These are phyloP conservation scores for Falcaria lacertinaria DNA, from an alignment of 2,888 invertebrate genomes.

Conservation along the genomic window DNA sequence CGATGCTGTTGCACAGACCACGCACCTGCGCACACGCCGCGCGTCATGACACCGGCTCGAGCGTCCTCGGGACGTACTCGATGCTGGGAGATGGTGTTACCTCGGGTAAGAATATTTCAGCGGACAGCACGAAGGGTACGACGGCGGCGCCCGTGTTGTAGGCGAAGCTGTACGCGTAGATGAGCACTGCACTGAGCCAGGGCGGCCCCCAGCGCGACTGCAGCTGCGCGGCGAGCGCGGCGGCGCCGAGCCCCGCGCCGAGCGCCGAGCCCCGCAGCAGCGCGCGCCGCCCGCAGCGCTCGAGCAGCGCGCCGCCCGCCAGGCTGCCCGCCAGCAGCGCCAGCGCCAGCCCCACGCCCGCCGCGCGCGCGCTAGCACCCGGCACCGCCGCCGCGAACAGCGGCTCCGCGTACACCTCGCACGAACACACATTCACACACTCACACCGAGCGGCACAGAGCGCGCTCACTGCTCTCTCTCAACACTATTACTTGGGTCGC, in stretches of 20 bases:
- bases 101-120: constrained; percentile 71
- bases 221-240: constrained; percentile 47
- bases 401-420: constrained; percentile 50
- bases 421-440: too few species aligned
- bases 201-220: constrained; percentile 48
- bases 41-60: too few species aligned
- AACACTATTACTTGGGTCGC: too few species aligned
- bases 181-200: constrained; percentile 50
- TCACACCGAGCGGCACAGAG: too few species aligned
- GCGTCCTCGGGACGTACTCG: too few species aligned
- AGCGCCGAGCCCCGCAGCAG: constrained; percentile 41
- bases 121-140: constrained; percentile 63
- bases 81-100: constrained; percentile 29
- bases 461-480: too few species aligned
- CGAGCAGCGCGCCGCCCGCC: constrained; percentile 35
- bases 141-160: constrained; percentile 67
- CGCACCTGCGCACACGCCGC: constrained; percentile 51
- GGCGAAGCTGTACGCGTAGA: constrained; percentile 54
- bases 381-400: constrained; percentile 57
- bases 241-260: constrained; percentile 39
- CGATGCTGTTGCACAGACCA: constrained; percentile 49
- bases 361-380: constrained; percentile 45
- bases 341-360: too few species aligned
- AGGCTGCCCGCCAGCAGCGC: constrained; percentile 43
- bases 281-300: constrained; percentile 4